These are phyloP conservation scores for Limnothrissa miodon DNA, from an alignment of 2,113 vertebrate genomes.

Conservation along the genomic window DNA sequence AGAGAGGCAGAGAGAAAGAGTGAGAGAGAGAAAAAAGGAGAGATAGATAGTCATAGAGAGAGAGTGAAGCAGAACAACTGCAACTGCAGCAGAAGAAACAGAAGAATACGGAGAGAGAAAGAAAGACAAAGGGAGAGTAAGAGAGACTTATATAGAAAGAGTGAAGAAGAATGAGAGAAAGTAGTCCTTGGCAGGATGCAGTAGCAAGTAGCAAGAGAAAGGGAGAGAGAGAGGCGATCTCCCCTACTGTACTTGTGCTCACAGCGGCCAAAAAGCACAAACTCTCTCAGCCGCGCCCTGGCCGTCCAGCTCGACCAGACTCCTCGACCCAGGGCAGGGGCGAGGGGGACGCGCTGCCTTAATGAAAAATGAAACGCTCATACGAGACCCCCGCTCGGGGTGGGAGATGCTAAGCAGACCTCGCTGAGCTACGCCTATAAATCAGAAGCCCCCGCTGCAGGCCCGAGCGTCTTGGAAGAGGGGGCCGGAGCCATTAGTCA, in stretches of 20 bases:
- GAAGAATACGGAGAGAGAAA: background rate
- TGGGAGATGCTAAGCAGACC: background rate
- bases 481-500: background rate
- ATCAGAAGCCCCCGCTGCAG: background rate
- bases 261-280: no score
- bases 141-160: no score
- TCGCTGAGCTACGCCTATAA: background rate
- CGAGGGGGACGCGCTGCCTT: background rate
- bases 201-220: no score
- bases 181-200: no score
- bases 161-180: no score
- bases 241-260: no score
- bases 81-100: no score
- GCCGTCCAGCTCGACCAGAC: no score
- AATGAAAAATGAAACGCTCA: slow-evolving; percentile 6
- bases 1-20: background rate
- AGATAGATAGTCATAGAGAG: background rate
- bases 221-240: background rate
- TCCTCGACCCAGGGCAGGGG: no score
- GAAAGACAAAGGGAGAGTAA: background rate
- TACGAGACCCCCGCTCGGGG: background rate
- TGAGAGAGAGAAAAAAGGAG: background rate
- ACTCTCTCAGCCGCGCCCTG: no score
- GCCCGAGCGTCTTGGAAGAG: background rate
- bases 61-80: no score